Base-by-base conservation (phyloP, 92 coral and sea anemone genomes). In the Epizoanthus illoricatus region DNA sequence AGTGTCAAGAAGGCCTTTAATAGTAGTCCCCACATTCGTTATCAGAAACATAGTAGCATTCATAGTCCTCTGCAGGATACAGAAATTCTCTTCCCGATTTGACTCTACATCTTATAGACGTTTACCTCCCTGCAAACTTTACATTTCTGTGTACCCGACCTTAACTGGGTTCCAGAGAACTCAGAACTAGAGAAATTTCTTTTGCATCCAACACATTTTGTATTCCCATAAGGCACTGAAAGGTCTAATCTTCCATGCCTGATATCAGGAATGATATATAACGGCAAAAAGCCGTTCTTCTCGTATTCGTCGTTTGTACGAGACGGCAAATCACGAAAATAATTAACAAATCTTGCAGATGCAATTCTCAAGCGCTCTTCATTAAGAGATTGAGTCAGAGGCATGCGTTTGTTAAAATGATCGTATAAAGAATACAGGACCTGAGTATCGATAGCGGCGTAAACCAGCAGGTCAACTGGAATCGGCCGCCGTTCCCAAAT, bases 241-340 rank as follows among this genome's bases (percentile, higher is more conserved):
- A 28, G 33, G 33, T 28, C 33, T 28, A 28, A 28, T 1, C 33
- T 28, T 28, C 33, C 33, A 28, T 28, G 33, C 0, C 56, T 15
- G 65, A 90, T 90, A 19, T 90, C 91, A 55, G 92, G 97, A 80
- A 92, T 90, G 69, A 92, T 84, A 73, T 92, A 88, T 68, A 90
- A 85, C 15, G 97, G 97, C 16, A 92, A 88, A 80, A 56, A 86
- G 65, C 89, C 90, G 69, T 92, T 90, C 73, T 79, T 90, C 76
- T 92, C 94, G 81, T 80, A 92, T 8, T 87, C 28, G 81, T 71
- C 82, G 80, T 65, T 84, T 82, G 7, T 28, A 28, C 33, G 33
- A 28, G 33, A 28, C 1, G 33, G 33, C 33, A 28, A 28, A 28
- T 28, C 33, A 28, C 33, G 33, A 28, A 28, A 28, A 28, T 0